Evolutionary conservation across 2,113 vertebrate species (phyloP), one percentile per base, ranked within the genome.

Genomic region (Ictidomys tridecemlineatus): DNA sequence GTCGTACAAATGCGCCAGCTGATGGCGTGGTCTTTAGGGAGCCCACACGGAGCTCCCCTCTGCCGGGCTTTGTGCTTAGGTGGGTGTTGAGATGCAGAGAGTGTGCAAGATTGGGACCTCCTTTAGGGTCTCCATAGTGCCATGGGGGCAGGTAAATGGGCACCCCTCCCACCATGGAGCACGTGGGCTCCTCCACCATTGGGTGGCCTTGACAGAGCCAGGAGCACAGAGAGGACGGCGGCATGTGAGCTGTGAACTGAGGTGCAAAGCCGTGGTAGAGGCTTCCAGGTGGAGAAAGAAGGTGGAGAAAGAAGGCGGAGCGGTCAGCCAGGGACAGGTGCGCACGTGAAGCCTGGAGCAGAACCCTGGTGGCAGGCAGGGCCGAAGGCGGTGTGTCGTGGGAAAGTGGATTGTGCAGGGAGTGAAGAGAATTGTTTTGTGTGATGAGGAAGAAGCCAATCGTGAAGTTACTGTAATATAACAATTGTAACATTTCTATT

Each of bases 281-380:
- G 12, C 58, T 96, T 92, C 73, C 17, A 58, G 85, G 74, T 78
- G n/a, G n/a, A n/a, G n/a, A n/a, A n/a, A n/a, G n/a, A n/a, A 58
- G 85, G 74, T 78, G 39, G 45, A 79, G 82, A n/a, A 48, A 9
- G 74, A 74, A 24, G 67, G 22, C 26, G 42, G 9, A 91, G 45
- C 6, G 1, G 32, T 73, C 4, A 51, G 8, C 34, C 85, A 7
- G 67, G 8, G 42, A 32, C 70, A 32, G 8, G 30, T 32, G 12
- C 0, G 4, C 45, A 16, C 1, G 5, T 2, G 0, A 13, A 28
- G 37, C 24, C 37, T 42, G 37, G n/a, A 18, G 14, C 5, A 11
- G 9, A 51, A 34, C 1, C 2, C 14, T 22, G 63, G 5, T 2
- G 0, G 48, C 0, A 8, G 34, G 37, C 14, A 37, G 8, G 45